phyloP scores from a whole-genome alignment of 2,113 vertebrate genomes.

The Theropithecus gelada region DNA sequence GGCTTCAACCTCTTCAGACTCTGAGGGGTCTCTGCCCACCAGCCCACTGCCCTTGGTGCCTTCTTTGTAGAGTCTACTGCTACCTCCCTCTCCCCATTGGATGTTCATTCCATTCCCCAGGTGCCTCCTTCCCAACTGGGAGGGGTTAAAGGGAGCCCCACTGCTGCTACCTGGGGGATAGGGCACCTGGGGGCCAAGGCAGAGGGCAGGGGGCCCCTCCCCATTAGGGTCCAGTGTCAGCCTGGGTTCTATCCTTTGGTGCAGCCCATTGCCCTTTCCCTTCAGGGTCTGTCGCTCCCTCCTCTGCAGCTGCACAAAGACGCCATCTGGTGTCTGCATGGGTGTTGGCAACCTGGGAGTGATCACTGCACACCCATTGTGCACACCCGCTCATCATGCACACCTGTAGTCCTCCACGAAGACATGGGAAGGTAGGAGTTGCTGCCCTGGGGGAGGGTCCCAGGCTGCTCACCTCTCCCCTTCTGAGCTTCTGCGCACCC shows the following conservation, averaged over 20 bases:
- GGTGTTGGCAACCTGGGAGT: not conserved
- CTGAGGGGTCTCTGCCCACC: not conserved
- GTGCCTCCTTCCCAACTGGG: constrained; percentile 63
- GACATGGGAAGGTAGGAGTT: constrained; percentile 55
- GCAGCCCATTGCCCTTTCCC: not conserved
- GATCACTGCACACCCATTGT: not conserved
- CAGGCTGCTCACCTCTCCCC: not conserved
- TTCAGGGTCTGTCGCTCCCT: not conserved
- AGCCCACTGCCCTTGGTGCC: not conserved
- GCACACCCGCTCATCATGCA: not conserved
- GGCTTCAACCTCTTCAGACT: not conserved
- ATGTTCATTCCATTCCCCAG: constrained; percentile 48
- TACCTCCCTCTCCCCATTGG: not conserved
- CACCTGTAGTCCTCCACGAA: not conserved
- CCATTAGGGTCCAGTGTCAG: not conserved
- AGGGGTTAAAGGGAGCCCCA: constrained; percentile 59
- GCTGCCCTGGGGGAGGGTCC: not conserved
- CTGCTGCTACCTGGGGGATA: constrained; percentile 75
- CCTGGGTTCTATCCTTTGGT: not conserved
- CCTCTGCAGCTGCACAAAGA: not conserved
- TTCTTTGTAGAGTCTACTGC: not conserved
- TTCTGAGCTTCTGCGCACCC: constrained; percentile 51
- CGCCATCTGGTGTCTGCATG: constrained; percentile 54
- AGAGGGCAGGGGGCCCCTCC: not conserved
- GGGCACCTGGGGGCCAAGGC: constrained; percentile 56